Evolutionary conservation across 1,140 invertebrate genomes (phyloP).

Genomic region (Hyles euphorbiae): DNA sequence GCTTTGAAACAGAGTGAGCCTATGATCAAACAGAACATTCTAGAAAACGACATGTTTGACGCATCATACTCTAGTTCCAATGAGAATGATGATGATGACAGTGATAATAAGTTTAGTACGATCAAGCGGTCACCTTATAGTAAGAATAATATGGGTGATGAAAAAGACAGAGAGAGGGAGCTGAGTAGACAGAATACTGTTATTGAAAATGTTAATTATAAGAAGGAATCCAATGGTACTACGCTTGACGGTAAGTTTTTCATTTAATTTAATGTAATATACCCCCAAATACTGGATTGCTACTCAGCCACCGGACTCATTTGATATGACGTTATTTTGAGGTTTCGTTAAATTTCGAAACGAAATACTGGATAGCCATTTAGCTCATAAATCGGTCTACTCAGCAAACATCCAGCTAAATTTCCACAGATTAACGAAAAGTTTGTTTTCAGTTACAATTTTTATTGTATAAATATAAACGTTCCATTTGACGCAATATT

Average conservation of each 20-base stretch:
- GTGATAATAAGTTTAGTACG: conserved; percentile 80
- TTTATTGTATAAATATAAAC: too few relatives aligned
- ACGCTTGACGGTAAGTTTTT: conserved; percentile 56
- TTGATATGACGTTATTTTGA: too few relatives aligned
- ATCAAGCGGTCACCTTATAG: conserved; percentile 81
- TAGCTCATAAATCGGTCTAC: too few relatives aligned
- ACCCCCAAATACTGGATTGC: too few relatives aligned
- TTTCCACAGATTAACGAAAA: too few relatives aligned
- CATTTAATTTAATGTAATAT: background rate
- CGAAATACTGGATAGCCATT: too few relatives aligned
- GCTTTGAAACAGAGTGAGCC: conserved; percentile 61
- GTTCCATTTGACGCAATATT: too few relatives aligned
- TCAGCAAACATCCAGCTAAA: too few relatives aligned
- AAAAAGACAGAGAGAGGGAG: conserved; percentile 40
- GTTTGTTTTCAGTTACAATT: too few relatives aligned
- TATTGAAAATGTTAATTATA: conserved; percentile 70
- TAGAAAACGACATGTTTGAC: conserved; percentile 74
- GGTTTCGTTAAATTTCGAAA: too few relatives aligned
- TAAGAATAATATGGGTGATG: conserved; percentile 67
- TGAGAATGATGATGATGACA: conserved; percentile 77
- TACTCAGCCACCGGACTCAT: too few relatives aligned
- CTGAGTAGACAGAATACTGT: conserved; percentile 70
- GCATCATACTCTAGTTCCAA: conserved; percentile 73
- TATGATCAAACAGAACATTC: conserved; percentile 73
- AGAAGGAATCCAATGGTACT: conserved; percentile 62